Conservation (phyloP, 2,113 vertebrate species). For the Periophthalmodon schlosseri region DNA sequence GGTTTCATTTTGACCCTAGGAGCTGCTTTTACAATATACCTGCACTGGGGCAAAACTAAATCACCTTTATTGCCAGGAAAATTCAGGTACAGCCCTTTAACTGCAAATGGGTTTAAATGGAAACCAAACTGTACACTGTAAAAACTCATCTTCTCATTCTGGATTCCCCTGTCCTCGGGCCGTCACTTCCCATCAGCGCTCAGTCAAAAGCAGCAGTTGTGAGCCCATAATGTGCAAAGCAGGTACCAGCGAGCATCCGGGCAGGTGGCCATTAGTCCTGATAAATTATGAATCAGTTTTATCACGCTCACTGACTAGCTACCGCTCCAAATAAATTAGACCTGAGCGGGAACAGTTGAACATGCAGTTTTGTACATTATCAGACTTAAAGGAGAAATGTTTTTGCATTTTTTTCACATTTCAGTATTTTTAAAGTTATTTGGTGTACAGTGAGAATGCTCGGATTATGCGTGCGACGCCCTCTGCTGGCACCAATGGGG, state of each 20-base stretch:
- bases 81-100: too few relatives aligned
- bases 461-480: neutral
- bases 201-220: conserved; percentile 56
- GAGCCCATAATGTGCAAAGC: conserved; percentile 51
- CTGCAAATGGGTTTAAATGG: neutral
- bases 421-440: neutral
- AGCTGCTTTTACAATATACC: too few relatives aligned
- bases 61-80: too few relatives aligned
- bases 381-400: neutral
- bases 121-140: neutral
- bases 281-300: conserved; percentile 71
- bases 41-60: too few relatives aligned
- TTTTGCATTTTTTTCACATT: neutral
- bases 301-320: conserved; percentile 53
- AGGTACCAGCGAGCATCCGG: conserved; percentile 57
- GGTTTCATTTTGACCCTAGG: too few relatives aligned
- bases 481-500: neutral
- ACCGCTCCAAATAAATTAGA: conserved; percentile 54
- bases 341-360: conserved; percentile 25
- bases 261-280: conserved; percentile 70
- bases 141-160: conserved; percentile 34
- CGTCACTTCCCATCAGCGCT: conserved; percentile 43
- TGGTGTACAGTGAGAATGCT: neutral
- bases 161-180: conserved; percentile 31
- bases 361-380: conserved; percentile 36